Percentiles rank a stretch among this genome's conserved stretches.
phyloP scores from a whole-genome alignment of 2,888 invertebrate species.

The Acronicta psi region DNA sequence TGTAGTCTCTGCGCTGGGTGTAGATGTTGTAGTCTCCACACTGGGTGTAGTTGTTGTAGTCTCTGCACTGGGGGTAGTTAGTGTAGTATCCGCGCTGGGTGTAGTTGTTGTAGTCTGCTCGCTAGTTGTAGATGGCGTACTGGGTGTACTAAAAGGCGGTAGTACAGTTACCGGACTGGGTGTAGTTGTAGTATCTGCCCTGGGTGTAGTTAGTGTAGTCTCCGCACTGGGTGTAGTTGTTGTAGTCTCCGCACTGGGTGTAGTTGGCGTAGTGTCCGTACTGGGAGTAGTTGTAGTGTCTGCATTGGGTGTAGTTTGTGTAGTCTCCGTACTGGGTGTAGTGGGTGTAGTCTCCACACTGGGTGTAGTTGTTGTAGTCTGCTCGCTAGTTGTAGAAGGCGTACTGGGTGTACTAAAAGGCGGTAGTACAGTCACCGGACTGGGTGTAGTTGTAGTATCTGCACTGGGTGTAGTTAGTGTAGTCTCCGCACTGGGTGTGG shows the following conservation, averaged over 20 bases:
- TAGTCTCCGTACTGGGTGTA: background rate
- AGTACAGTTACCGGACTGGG: too few relatives aligned
- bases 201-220: background rate
- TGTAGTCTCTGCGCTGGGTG: background rate
- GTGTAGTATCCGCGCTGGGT: background rate
- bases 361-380: background rate
- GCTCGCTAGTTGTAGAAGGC: background rate
- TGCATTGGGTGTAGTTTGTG: background rate
- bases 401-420: too few relatives aligned
- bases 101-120: background rate
- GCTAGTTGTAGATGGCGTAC: background rate
- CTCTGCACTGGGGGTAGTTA: background rate
- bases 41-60: background rate
- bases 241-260: background rate
- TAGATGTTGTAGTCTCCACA: background rate
- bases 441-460: background rate
- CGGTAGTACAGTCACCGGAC: background rate
- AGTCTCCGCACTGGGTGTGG: background rate
- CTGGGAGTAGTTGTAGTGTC: constrained; percentile 3
- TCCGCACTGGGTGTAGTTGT: background rate
- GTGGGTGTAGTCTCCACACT: background rate
- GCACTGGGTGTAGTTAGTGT: background rate
- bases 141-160: too few relatives aligned
- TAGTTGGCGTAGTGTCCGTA: background rate
- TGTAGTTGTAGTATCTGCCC: background rate